Conservation (phyloP, 37 sponge, comb jelly and placozoan species). For the Theonella swinhoei region DNA sequence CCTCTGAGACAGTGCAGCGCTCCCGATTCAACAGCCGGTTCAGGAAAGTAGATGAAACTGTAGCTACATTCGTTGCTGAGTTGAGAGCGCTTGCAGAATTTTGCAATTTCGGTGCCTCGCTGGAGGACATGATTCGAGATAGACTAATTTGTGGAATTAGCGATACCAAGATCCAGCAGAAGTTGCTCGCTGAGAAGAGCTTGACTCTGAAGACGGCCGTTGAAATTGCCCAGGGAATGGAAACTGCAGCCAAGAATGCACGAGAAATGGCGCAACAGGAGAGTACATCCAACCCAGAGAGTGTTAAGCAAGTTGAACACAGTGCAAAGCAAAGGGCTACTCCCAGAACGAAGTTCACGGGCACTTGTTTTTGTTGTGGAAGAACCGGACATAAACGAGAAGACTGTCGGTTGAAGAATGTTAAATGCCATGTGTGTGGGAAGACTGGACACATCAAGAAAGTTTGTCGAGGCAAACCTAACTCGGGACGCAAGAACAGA, state of each 20-base stretch:
- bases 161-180: constrained; percentile 4
- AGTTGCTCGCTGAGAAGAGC: constrained; percentile 3
- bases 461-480: constrained; percentile 11
- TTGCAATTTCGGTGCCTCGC: constrained; percentile 24
- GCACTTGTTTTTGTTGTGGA: not conserved
- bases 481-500: not conserved
- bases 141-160: constrained; percentile 41
- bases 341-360: not conserved
- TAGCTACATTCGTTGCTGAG: constrained; percentile 40
- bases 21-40: constrained; percentile 32
- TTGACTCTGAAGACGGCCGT: constrained; percentile 26
- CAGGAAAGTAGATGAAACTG: constrained; percentile 26
- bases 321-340: too few species aligned
- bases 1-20: constrained; percentile 24
- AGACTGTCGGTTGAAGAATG: not conserved
- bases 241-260: constrained; percentile 26
- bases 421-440: not conserved
- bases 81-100: constrained; percentile 12
- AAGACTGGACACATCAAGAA: not conserved
- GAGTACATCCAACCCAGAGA: too few species aligned
- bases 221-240: constrained; percentile 13
- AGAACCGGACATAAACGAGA: not conserved
- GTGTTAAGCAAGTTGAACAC: not conserved
- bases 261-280: not conserved
- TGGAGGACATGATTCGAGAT: constrained; percentile 41